phyloP scores from a whole-genome alignment of 1,140 invertebrate genomes.

The Platyscapa corneri region DNA sequence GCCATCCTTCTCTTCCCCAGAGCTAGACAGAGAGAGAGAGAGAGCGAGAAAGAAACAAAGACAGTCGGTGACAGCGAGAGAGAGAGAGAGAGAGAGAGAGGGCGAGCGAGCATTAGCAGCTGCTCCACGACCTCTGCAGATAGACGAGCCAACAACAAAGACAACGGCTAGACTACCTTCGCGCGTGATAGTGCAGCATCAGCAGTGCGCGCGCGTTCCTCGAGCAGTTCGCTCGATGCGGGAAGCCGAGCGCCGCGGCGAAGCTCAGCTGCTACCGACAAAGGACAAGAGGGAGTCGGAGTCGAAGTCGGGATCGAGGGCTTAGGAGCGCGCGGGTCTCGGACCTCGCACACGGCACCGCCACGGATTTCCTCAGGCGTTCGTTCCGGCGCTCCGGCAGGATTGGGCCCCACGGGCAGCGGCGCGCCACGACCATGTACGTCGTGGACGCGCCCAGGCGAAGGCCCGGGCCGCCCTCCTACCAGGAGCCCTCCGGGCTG shows the following conservation, averaged over 20 bases:
- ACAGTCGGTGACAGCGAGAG: not conserved
- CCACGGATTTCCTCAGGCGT: slow-evolving; percentile 53
- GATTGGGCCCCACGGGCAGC: slow-evolving; percentile 61
- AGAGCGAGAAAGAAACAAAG: too few relatives aligned
- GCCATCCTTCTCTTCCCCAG: not conserved
- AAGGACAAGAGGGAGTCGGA: not conserved
- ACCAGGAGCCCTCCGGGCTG: not conserved
- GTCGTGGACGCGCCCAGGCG: slow-evolving; percentile 67
- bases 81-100: not conserved
- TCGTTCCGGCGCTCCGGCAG: slow-evolving; percentile 54
- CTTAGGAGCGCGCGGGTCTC: not conserved
- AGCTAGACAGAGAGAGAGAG: not conserved
- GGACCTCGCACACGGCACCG: slow-evolving; percentile 9
- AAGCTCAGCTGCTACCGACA: not conserved
- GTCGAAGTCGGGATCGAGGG: not conserved
- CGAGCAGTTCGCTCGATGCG: slow-evolving; percentile 41
- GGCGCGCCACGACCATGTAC: slow-evolving; percentile 61
- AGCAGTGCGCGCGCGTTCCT: slow-evolving; percentile 16
- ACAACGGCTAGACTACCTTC: not conserved
- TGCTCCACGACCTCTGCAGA: slow-evolving; percentile 8
- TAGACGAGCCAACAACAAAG: slow-evolving; percentile 9
- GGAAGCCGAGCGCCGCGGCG: slow-evolving; percentile 43
- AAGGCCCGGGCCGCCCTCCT: slow-evolving; percentile 44
- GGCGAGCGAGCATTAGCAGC: not conserved
- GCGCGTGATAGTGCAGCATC: slow-evolving; percentile 21